Conservation (phyloP, 2,888 invertebrate genomes). For the Eilema caniola region DNA sequence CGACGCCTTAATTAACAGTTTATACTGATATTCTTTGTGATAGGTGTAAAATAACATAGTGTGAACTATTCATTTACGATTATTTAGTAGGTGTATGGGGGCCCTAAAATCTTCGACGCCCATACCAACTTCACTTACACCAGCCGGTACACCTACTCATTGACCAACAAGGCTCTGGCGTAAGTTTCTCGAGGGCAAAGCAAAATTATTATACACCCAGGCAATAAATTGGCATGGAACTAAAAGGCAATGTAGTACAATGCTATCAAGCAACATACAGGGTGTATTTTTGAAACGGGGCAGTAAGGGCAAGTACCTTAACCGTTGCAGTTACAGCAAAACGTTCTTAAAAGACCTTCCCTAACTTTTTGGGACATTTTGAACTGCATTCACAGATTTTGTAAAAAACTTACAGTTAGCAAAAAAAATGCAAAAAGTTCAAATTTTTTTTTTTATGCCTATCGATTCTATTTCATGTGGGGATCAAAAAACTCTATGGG, state of each 20-base stretch:
- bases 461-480: no score
- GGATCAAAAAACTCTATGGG: no score
- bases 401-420: no score
- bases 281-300: no score
- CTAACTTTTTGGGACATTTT: no score
- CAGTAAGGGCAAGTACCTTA: no score
- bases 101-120: background rate
- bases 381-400: no score
- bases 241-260: background rate
- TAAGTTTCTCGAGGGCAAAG: background rate
- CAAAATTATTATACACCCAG: background rate
- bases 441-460: no score
- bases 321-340: no score
- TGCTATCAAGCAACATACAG: constrained; percentile 19
- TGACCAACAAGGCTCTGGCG: background rate
- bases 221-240: background rate
- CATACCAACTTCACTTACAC: background rate
- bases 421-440: no score
- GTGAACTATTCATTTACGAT: background rate
- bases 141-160: background rate
- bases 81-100: background rate
- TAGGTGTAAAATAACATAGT: constrained; percentile 38
- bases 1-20: constrained; percentile 30
- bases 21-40: constrained; percentile 50
- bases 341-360: no score